These are phyloP conservation scores for Spinibarbus caldwelli DNA, from an alignment of 2,797 vertebrate genomes.

Conservation along the genomic window DNA sequence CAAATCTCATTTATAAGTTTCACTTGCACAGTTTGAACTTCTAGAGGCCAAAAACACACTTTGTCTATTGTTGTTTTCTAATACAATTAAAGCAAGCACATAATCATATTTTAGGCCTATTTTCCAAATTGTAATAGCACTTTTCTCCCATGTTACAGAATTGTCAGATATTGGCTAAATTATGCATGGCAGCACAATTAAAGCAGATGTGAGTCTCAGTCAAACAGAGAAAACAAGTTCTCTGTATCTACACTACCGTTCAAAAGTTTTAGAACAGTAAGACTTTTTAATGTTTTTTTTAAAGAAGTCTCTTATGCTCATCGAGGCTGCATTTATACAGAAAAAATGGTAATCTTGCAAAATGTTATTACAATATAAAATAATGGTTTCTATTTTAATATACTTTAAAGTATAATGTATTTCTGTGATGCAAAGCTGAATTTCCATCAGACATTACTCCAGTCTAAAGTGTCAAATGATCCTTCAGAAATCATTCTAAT, in stretches of 20 bases:
- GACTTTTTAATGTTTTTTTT: too few relatives aligned
- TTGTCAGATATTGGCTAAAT: conserved; percentile 32
- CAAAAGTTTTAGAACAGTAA: too few relatives aligned
- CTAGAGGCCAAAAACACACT: not conserved
- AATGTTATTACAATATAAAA: too few relatives aligned
- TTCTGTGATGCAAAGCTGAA: too few relatives aligned
- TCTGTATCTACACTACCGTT: not conserved
- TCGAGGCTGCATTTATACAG: too few relatives aligned
- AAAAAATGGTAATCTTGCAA: too few relatives aligned
- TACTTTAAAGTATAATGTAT: too few relatives aligned
- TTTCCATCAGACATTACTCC: too few relatives aligned
- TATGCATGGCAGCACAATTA: conserved; percentile 33
- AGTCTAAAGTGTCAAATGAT: too few relatives aligned
- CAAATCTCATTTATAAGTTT: not conserved
- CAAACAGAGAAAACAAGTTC: conserved; percentile 20
- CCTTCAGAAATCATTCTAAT: too few relatives aligned
- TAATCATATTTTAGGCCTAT: conserved; percentile 5
- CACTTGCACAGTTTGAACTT: not conserved
- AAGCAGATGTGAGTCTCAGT: conserved; percentile 28
- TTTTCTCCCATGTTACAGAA: conserved; percentile 16
- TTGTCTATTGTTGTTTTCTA: conserved; percentile 26
- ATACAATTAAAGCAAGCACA: conserved; percentile 5
- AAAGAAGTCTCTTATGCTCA: too few relatives aligned
- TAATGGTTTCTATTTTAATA: too few relatives aligned
- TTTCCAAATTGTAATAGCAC: conserved; percentile 11